A percentile compares a stretch with the other conserved stretches of the same genome.
phyloP scores from a whole-genome alignment of 1,140 invertebrate species.

The Asobara japonica region DNA sequence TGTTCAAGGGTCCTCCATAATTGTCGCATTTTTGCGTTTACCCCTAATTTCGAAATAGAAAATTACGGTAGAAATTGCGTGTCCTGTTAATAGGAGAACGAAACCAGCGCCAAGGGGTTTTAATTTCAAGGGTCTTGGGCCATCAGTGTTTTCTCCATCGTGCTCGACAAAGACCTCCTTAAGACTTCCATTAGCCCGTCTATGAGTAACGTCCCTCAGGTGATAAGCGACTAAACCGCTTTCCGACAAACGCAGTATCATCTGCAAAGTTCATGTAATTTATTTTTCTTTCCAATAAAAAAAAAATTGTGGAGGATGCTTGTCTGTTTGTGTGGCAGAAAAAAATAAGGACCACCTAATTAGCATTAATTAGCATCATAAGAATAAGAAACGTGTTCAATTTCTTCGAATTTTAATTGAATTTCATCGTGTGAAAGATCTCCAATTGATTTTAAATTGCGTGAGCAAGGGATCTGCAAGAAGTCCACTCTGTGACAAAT shows the following conservation, averaged over 20 bases:
- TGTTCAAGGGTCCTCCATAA: not conserved
- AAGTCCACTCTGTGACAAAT: no score
- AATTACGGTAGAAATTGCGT: conserved; percentile 41
- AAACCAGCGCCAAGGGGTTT: conserved; percentile 56
- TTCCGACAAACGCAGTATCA: conserved; percentile 50
- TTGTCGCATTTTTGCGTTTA: not conserved
- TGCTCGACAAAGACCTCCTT: conserved; percentile 51
- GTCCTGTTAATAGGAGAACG: conserved; percentile 43
- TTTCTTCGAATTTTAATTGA: no score
- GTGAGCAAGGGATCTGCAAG: no score
- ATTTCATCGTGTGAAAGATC: no score
- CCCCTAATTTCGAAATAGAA: conserved; percentile 50
- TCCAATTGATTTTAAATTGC: no score
- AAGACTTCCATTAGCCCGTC: conserved; percentile 41
- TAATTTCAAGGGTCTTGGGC: conserved; percentile 41
- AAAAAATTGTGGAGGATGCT: not conserved
- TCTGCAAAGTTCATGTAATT: conserved; percentile 32
- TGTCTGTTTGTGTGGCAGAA: not conserved
- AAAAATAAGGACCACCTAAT: no score
- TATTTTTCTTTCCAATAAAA: not conserved
- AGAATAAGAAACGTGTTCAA: no score
- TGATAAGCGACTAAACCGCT: conserved; percentile 48
- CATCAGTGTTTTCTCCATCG: conserved; percentile 42
- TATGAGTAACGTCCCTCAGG: conserved; percentile 49
- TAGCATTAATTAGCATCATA: no score